phyloP scores from a whole-genome alignment of 2,888 invertebrate species.

The Polyploca ridens region DNA sequence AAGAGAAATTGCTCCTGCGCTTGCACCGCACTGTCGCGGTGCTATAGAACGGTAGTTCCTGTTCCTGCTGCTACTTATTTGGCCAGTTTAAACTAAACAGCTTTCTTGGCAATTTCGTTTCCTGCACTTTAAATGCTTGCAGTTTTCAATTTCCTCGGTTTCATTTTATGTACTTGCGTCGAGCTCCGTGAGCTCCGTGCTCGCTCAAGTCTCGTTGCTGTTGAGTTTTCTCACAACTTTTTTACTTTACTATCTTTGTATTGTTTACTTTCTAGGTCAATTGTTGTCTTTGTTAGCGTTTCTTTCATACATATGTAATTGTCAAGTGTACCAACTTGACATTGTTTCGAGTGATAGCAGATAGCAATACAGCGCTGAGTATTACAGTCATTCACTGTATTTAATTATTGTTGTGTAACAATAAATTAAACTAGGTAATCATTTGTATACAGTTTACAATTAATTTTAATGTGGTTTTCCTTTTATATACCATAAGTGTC shows the following conservation, averaged over 20 bases:
- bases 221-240: slow-evolving; percentile 23
- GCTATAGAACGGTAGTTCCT: slow-evolving; percentile 11
- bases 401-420: neutral
- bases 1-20: slow-evolving; percentile 36
- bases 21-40: neutral
- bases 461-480: neutral
- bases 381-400: neutral
- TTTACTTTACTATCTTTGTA: slow-evolving; percentile 27
- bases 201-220: slow-evolving; percentile 18
- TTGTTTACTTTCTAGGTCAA: slow-evolving; percentile 31
- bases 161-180: slow-evolving; percentile 24
- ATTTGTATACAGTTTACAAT: neutral
- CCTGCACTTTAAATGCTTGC: slow-evolving; percentile 37
- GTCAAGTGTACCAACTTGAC: slow-evolving; percentile 16
- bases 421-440: neutral
- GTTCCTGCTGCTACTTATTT: slow-evolving; percentile 42
- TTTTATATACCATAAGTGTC: neutral
- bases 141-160: slow-evolving; percentile 40
- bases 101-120: slow-evolving; percentile 43
- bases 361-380: neutral
- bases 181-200: slow-evolving; percentile 15
- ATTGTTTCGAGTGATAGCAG: slow-evolving; percentile 15
- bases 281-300: slow-evolving; percentile 18
- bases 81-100: slow-evolving; percentile 39
- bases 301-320: slow-evolving; percentile 19